A percentile compares a stretch with the other conserved stretches of the same genome.
phyloP scores from a whole-genome alignment of 2,113 vertebrate genomes.

The Numida meleagris region DNA sequence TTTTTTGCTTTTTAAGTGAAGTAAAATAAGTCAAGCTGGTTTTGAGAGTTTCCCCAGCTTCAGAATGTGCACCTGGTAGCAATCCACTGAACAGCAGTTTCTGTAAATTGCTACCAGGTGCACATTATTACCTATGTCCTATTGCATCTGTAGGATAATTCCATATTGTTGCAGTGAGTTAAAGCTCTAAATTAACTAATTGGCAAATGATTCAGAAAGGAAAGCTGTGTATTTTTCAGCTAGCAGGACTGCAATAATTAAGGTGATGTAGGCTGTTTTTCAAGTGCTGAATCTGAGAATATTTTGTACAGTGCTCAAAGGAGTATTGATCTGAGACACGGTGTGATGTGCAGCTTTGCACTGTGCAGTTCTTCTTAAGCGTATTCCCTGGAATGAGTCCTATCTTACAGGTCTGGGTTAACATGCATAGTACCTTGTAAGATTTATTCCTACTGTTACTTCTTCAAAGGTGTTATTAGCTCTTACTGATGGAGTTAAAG shows the following conservation, averaged over 20 bases:
- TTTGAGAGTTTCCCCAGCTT: constrained; percentile 5
- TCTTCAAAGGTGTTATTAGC: neutral
- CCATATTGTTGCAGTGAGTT: neutral
- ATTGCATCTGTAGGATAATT: neutral
- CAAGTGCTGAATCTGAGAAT: neutral
- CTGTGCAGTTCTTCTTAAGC: neutral
- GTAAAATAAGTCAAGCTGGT: neutral
- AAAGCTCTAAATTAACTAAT: neutral
- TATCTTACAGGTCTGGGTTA: neutral
- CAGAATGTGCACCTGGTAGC: neutral
- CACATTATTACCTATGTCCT: neutral
- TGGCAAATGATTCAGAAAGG: neutral
- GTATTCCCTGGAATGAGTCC: neutral
- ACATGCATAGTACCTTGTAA: neutral
- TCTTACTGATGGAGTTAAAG: neutral
- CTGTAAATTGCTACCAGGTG: too few species aligned
- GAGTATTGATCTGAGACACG: neutral
- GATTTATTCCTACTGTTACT: neutral
- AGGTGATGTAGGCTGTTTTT: neutral
- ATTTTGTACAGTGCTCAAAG: neutral
- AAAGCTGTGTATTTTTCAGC: neutral
- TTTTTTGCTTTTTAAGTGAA: neutral
- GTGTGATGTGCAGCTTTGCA: neutral
- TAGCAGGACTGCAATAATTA: neutral
- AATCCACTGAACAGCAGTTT: neutral